Conservation (phyloP, 23 tunicate genomes). For the Diplosoma virens region DNA sequence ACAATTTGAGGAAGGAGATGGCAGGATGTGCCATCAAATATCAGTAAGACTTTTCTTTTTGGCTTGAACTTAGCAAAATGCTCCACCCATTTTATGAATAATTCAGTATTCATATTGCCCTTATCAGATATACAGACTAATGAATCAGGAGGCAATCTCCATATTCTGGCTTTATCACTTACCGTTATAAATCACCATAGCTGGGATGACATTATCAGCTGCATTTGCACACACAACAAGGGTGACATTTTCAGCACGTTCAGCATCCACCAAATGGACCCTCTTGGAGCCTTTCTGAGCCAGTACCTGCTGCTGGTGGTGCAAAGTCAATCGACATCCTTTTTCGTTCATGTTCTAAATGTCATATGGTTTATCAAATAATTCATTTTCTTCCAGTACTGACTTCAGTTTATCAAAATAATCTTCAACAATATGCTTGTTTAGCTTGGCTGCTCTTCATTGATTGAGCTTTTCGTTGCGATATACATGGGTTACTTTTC, state of each 20-base stretch:
- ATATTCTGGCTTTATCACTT: constrained; percentile 30
- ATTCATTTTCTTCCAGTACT: constrained; percentile 2
- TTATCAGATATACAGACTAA: constrained; percentile 30
- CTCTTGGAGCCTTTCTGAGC: constrained; percentile 16
- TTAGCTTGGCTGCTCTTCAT: constrained; percentile 26
- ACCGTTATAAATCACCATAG: constrained; percentile 30
- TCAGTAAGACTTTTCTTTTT: constrained; percentile 9
- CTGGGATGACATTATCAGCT: constrained; percentile 19
- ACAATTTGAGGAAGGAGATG: constrained; percentile 19
- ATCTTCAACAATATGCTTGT: constrained; percentile 22
- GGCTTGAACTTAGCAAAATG: constrained; percentile 33
- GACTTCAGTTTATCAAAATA: constrained; percentile 15
- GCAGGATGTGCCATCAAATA: constrained; percentile 32
- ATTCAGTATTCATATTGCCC: constrained; percentile 19
- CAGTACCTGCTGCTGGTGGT: constrained; percentile 17
- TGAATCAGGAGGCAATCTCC: constrained; percentile 11
- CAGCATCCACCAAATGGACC: neutral
- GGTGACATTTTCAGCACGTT: constrained; percentile 29
- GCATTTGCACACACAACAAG: constrained; percentile 30
- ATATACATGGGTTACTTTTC: constrained; percentile 13
- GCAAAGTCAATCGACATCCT: constrained; percentile 23
- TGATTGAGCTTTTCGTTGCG: constrained; percentile 15
- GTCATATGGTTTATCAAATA: neutral
- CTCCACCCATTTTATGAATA: constrained; percentile 5
- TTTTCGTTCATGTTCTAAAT: constrained; percentile 32